Conservation (phyloP, 1,140 invertebrate species). For the Cryptotermes secundus region DNA sequence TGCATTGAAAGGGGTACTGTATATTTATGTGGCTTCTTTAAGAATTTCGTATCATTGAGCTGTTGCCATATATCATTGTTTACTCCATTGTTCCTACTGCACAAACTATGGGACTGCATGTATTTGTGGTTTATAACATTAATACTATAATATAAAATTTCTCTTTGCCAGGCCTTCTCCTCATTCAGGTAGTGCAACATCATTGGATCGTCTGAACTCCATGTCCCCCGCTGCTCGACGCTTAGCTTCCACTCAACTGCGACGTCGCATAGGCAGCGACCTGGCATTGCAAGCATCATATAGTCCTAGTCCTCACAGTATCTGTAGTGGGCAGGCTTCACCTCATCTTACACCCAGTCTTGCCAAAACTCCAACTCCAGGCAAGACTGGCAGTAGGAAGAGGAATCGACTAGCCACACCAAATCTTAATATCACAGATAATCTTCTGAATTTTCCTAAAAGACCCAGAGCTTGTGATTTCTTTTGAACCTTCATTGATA, state of each 20-base stretch:
- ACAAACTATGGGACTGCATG: no score
- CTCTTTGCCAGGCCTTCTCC: slow-evolving; percentile 53
- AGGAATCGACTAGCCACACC: slow-evolving; percentile 42
- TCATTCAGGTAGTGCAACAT: slow-evolving; percentile 54
- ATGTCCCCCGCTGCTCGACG: slow-evolving; percentile 94
- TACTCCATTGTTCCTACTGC: no score
- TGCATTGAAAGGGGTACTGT: no score
- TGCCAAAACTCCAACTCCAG: slow-evolving; percentile 40
- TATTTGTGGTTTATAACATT: neutral
- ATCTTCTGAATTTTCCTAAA: slow-evolving; percentile 72
- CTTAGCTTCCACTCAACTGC: slow-evolving; percentile 67
- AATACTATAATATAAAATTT: neutral
- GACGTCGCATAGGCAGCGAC: slow-evolving; percentile 52
- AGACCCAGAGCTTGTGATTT: slow-evolving; percentile 64
- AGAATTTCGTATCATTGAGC: no score
- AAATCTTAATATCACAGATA: slow-evolving; percentile 65
- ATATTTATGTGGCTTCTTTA: no score
- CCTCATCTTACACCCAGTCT: slow-evolving; percentile 46
- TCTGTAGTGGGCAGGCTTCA: slow-evolving; percentile 40
- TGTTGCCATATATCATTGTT: no score
- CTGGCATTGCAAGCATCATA: slow-evolving; percentile 55
- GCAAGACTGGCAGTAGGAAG: slow-evolving; percentile 35
- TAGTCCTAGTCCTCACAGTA: slow-evolving; percentile 45
- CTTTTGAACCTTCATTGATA: slow-evolving; percentile 46
- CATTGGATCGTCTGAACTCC: slow-evolving; percentile 75